Conservation (phyloP, 2,888 invertebrate genomes). For the Cataglyphis altisquamis region DNA sequence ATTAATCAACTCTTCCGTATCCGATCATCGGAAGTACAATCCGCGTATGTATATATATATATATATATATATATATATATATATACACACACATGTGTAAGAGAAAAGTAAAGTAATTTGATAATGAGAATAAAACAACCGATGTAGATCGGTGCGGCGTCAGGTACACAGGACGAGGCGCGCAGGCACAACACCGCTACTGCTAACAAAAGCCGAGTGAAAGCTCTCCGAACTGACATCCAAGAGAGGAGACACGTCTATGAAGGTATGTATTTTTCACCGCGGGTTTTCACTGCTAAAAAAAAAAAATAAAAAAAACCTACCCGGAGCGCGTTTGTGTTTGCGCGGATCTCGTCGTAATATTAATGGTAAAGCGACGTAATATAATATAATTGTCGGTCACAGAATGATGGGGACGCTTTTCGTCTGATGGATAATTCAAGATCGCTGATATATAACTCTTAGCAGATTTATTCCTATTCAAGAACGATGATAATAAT, state of each 20-base stretch:
- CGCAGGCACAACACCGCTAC: background rate
- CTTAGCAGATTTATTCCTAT: background rate
- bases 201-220: background rate
- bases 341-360: constrained; percentile 37
- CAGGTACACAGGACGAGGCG: constrained; percentile 81
- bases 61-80: constrained; percentile 17
- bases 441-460: background rate
- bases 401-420: background rate
- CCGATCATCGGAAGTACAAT: background rate
- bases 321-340: constrained; percentile 10
- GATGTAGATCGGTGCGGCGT: constrained; percentile 77
- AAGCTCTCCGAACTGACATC: constrained; percentile 26
- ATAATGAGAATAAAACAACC: constrained; percentile 56
- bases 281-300: background rate
- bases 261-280: background rate
- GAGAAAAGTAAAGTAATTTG: constrained; percentile 58
- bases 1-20: constrained; percentile 38
- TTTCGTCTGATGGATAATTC: background rate
- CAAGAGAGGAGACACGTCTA: background rate
- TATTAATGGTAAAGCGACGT: constrained; percentile 7
- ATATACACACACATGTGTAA: constrained; percentile 32
- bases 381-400: constrained; percentile 3
- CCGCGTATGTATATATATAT: constrained; percentile 16
- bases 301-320: constrained; percentile 6
- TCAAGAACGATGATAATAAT: background rate